Evolutionary conservation across 1,140 invertebrate genomes (phyloP), one percentile per base, ranked within the genome.

Genomic region (Drosophila littoralis): DNA sequence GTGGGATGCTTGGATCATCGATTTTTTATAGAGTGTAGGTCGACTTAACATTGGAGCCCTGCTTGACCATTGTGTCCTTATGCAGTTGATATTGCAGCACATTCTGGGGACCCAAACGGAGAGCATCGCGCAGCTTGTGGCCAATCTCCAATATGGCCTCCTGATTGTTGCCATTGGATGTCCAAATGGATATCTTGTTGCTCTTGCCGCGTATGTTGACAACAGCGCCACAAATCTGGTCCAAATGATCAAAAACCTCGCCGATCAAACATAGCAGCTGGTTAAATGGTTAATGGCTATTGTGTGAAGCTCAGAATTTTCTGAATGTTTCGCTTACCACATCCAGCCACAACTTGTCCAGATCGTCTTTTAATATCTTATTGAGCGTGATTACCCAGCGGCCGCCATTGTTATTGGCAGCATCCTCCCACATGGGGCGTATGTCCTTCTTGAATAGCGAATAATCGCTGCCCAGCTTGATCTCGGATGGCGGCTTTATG

Each of bases 361-460:
- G 93, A 92, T 98, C 96, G 74, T 94, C 94, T 91, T 98, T 95
- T 89, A 97, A 97, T 91, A 96, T 96, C 92, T 98, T 94, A 92
- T 95, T 97, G 60, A 99, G 95, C 92, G 95, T 97, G 75, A 99
- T 96, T 6, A 99, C 93, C 98, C 99, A 99, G 79, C 98, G 94
- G 43, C 98, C 98, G 40, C 98, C 98, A 92, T 95, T 94, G 91
- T 97, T 97, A 80, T 95, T 95, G 22, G 95, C 95, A 60, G 95
- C 94, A 93, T 99, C 98, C 93, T 99, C 99, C 98, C 98, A 99
- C 98, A 99, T 99, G 3, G 98, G 98, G 81, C 97, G 95, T 80
- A 99, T 97, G 6, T 97, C 98, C 93, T 98, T 95, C 93, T 99
- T 99, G 93, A 99, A 99, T 63, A 99, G 94, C 35, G 98, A 98